Percentiles rank a stretch among this genome's conserved stretches.
These are phyloP conservation scores for Nemotelus pantherinus DNA, from an alignment of 2,888 invertebrate species.

Conservation along the genomic window DNA sequence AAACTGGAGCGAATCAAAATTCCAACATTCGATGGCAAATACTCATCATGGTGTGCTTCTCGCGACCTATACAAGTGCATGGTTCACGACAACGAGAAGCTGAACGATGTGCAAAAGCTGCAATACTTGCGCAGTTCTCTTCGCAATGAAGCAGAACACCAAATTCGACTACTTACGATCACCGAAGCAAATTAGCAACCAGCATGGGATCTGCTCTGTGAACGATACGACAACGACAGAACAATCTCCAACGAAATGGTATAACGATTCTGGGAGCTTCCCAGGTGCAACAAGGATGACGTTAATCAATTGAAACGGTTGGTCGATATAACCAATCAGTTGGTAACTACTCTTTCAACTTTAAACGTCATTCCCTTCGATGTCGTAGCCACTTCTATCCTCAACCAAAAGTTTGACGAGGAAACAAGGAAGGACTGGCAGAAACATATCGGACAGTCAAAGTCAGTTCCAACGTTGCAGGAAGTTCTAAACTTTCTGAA, in stretches of 20 bases:
- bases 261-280: neutral
- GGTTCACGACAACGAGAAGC: neutral
- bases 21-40: neutral
- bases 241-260: neutral
- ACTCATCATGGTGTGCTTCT: neutral
- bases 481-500: too few species aligned
- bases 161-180: neutral
- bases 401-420: too few species aligned
- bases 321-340: neutral
- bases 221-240: constrained; percentile 7
- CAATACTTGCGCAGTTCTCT: constrained; percentile 17
- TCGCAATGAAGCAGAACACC: neutral
- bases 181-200: constrained; percentile 13
- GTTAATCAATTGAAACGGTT: neutral
- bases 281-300: neutral
- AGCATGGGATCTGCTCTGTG: constrained; percentile 10
- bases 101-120: constrained; percentile 1
- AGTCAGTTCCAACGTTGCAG: too few species aligned
- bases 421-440: too few species aligned
- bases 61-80: neutral
- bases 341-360: too few species aligned
- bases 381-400: too few species aligned
- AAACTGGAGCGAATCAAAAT: neutral
- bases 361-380: too few species aligned
- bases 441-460: too few species aligned